Evolutionary conservation across 2,113 vertebrate species (phyloP), one percentile per base, ranked within the genome.

Genomic region (Xiphophorus couchianus): DNA sequence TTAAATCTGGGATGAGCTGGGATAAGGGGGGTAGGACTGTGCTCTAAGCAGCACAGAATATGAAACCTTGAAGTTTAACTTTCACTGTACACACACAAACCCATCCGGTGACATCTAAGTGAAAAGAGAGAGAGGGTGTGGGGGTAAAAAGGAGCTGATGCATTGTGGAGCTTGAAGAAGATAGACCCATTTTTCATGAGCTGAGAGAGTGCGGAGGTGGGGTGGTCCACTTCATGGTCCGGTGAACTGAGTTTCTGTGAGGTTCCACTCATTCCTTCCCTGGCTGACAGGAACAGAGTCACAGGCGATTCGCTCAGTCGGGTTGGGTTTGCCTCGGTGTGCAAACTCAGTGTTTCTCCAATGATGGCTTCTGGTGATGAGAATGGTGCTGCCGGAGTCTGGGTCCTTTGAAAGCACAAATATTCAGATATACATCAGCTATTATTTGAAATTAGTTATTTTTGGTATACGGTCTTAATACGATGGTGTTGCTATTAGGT

Each of bases 331-430:
- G 29, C 67, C 28, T 86, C 63, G 1, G 28, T 69, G 28, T 48
- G 70, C 62, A 58, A 37, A 35, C 77, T 95, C 93, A 98, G 80
- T 97, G 95, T 81, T 95, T 97, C 85, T 95, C 96, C 62, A 95
- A 94, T 1, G 94, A 86, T 7, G 95, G 90, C 83, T 95, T 96
- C 73, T 95, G 96, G 81, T 95, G 96, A 71, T 93, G 92, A 28
- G 94, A 77, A 81, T 96, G 96, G 75, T 95, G 96, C 61, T 96
- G 96, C 71, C 95, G 96, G 75, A 97, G 93, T 83, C 95, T 94
- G 71, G 95, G 93, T 81, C 96, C 97, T 58, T 99, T 68, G 60
- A 78, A 64, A 29, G 81, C 22, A 78, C 63, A 84, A 58, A 48
- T 10, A 29, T 31, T 69, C 14, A 75, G 33, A 74, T 29, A 72